phyloP scores from a whole-genome alignment of 2,113 vertebrate genomes.

The Chiloscyllium plagiosum region DNA sequence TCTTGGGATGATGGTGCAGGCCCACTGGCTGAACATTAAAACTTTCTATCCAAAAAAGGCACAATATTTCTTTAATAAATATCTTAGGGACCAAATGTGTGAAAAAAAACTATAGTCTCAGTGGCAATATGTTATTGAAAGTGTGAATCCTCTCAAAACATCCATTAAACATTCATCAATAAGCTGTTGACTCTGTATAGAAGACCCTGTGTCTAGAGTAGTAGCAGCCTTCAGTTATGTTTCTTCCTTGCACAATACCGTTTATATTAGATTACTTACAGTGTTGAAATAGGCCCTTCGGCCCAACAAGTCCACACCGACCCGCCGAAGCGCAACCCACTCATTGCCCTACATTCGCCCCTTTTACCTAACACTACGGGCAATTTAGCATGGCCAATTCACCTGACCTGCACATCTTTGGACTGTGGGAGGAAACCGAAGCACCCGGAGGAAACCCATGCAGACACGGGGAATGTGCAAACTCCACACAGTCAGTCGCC shows the following conservation, averaged over 20 bases:
- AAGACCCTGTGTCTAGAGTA: background rate
- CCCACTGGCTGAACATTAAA: background rate
- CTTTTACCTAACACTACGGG: no score
- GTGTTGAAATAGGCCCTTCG: no score
- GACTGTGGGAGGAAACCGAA: no score
- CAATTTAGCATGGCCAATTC: no score
- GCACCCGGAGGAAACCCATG: no score
- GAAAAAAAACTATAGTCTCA: background rate
- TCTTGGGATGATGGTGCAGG: background rate
- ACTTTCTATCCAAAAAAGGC: background rate
- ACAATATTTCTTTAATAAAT: background rate
- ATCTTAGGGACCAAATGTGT: background rate
- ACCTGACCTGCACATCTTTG: no score
- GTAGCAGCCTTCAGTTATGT: background rate
- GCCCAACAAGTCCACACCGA: no score
- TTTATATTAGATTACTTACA: no score
- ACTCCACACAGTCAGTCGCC: no score
- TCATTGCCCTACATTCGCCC: no score
- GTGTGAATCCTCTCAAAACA: background rate
- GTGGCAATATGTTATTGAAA: background rate
- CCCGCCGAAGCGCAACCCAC: no score
- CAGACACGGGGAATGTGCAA: no score
- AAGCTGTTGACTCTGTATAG: background rate
- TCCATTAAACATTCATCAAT: background rate
- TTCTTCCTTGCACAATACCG: background rate